Conservation (phyloP, 2,888 invertebrate genomes). For the Chrysolina oricalcia region DNA sequence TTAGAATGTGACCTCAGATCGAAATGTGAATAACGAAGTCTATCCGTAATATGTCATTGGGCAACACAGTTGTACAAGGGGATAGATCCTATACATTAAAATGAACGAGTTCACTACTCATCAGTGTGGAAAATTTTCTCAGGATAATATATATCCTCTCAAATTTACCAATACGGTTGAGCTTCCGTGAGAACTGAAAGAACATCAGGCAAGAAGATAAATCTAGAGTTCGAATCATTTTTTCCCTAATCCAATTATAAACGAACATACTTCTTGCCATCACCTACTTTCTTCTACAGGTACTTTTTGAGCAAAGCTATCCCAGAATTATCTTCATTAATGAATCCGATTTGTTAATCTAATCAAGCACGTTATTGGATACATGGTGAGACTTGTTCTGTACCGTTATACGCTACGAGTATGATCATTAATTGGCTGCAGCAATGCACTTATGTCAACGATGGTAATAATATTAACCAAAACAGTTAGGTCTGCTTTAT, state of each 20-base stretch:
- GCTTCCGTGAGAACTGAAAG: background rate
- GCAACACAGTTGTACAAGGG: too few relatives aligned
- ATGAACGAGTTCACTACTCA: too few relatives aligned
- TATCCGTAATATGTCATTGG: too few relatives aligned
- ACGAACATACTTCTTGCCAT: background rate
- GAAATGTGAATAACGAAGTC: too few relatives aligned
- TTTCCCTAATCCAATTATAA: background rate
- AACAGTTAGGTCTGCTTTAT: slow-evolving; percentile 3
- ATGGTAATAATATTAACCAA: slow-evolving; percentile 1
- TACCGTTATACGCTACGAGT: slow-evolving; percentile 38
- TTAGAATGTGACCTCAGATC: too few relatives aligned
- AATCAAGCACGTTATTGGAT: slow-evolving; percentile 42
- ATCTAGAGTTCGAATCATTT: background rate
- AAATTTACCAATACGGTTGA: background rate
- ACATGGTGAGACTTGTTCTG: slow-evolving; percentile 40
- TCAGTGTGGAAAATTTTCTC: too few relatives aligned
- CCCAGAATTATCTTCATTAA: slow-evolving; percentile 26
- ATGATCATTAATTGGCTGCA: slow-evolving; percentile 36
- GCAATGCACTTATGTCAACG: slow-evolving; percentile 22
- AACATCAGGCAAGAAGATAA: background rate
- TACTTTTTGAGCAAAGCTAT: background rate
- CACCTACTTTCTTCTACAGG: background rate
- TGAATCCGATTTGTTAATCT: slow-evolving; percentile 38
- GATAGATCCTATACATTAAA: too few relatives aligned
- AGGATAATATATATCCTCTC: too few relatives aligned